Percentiles rank a stretch among this genome's conserved stretches.
phyloP scores from a whole-genome alignment of 2,888 invertebrate genomes.

The Trichogramma evanescens region DNA sequence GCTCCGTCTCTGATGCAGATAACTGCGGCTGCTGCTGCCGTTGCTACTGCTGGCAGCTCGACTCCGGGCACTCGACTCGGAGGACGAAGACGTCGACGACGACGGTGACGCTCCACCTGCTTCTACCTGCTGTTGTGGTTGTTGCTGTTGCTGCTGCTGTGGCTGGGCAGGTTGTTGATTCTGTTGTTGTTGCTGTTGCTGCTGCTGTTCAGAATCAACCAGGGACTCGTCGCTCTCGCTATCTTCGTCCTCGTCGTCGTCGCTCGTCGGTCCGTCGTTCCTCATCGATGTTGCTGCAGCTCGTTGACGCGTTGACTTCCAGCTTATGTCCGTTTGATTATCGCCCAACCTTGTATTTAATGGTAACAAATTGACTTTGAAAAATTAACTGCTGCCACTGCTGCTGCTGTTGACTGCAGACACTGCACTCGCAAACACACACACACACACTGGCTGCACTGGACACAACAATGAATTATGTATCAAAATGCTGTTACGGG shows the following conservation, averaged over 20 bases:
- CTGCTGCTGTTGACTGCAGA: no score
- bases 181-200: background rate
- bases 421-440: no score
- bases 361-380: no score
- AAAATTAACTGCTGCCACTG: no score
- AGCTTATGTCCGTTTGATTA: no score
- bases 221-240: no score
- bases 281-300: constrained; percentile 11
- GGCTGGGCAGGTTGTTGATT: background rate
- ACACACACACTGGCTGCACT: no score
- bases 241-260: background rate
- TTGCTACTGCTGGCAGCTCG: background rate
- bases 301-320: no score
- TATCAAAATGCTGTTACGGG: no score
- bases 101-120: background rate
- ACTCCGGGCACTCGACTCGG: background rate
- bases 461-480: no score
- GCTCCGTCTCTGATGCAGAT: background rate
- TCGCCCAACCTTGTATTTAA: no score
- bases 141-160: background rate
- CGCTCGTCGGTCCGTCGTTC: constrained; percentile 10
- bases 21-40: background rate
- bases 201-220: background rate
- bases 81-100: background rate
- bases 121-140: background rate